These are phyloP conservation scores for Natrix natrix DNA, from an alignment of 2,797 vertebrate genomes.

Conservation along the genomic window DNA sequence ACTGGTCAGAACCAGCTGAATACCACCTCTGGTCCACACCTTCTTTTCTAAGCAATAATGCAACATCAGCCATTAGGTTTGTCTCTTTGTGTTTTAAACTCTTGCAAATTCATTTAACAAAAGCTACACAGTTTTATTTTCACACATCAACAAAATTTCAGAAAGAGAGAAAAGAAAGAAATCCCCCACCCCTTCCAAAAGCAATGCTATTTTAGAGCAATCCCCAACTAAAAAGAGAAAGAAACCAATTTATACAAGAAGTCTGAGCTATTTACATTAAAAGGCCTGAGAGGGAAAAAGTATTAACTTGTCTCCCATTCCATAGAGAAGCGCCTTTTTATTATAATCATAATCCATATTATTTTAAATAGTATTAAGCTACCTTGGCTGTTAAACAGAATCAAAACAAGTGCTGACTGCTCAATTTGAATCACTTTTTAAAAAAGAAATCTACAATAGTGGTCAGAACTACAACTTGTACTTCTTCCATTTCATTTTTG, in stretches of 20 bases:
- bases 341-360: slow-evolving; percentile 54
- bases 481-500: not conserved
- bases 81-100: slow-evolving; percentile 39
- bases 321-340: slow-evolving; percentile 66
- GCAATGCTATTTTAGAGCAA: slow-evolving; percentile 60
- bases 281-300: slow-evolving; percentile 59
- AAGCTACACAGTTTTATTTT: slow-evolving; percentile 41
- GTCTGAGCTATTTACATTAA: slow-evolving; percentile 71
- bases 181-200: slow-evolving; percentile 47
- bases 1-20: too few species aligned
- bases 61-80: not conserved
- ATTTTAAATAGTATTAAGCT: slow-evolving; percentile 74
- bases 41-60: not conserved
- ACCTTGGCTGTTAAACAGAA: slow-evolving; percentile 72
- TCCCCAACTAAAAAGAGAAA: slow-evolving; percentile 58
- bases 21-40: not conserved
- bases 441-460: slow-evolving; percentile 64
- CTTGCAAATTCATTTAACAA: slow-evolving; percentile 42
- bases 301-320: slow-evolving; percentile 65
- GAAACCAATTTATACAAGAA: slow-evolving; percentile 66
- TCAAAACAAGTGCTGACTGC: slow-evolving; percentile 70
- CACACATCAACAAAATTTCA: slow-evolving; percentile 43
- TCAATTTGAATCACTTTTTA: slow-evolving; percentile 64
- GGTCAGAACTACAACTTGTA: slow-evolving; percentile 43
- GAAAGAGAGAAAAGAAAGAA: slow-evolving; percentile 11